Base-by-base conservation (phyloP, 2,888 invertebrate species). In the Amiota communis region DNA sequence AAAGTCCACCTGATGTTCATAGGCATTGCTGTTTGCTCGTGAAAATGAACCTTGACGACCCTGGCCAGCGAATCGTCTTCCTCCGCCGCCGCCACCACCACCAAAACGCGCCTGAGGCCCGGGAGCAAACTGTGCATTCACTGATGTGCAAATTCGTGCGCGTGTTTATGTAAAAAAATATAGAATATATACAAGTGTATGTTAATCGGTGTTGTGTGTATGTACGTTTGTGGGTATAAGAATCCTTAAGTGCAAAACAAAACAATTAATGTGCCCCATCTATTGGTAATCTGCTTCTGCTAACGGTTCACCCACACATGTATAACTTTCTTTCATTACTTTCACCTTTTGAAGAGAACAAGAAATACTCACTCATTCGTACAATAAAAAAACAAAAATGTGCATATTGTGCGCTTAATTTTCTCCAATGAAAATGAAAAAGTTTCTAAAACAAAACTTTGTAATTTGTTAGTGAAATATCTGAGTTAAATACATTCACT, bases 1-100 rank as follows among this genome's bases (percentile, higher is more conserved):
- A 0, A 81, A 74, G 20, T 87, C 83, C 11, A 86, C 77, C 65
- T 85, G 79, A 3, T 82, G 84, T 71, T 87, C 81, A 47, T 80
- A 84, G 20, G 88, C 85, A 13, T 83, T 83, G 17, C 86, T 88
- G 47, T 80, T 84, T 8, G 88, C 88, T 6, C 72, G 74, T 9
- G 89, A 85, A 3, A 80, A 75, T 11, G 88, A 89, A 0, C 87
- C 88, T 46, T 75, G 80, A 0, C 78, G 76, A 8, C 53, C 4
- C 8, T 4, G 13, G 23, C 20, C 17, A 9, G 1, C 20, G 20
- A 59, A 59, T 46, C 13, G 17, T 8, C 48, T 61, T 3, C 68
- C 73, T 17, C 73, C 71, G 61, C 67, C 56, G 47, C 47, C 46
- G 47, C 51, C 71, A 15, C 2, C 6, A 48, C 20, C 49, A 13